Base-by-base conservation (phyloP, 2,888 invertebrate species). In the Ptychoptera contaminata region DNA sequence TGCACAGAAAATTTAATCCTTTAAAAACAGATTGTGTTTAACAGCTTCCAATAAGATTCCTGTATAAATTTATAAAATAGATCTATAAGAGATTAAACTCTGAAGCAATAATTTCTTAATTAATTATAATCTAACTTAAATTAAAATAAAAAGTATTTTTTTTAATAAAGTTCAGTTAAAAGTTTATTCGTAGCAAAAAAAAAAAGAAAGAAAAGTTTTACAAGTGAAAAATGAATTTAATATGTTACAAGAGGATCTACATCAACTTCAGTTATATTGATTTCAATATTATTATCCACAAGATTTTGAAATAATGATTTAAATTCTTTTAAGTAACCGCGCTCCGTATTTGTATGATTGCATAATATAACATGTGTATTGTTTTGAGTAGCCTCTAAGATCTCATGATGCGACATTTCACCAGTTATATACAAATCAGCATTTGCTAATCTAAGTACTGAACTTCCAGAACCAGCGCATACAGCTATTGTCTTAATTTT, bases 371-470 rank as follows among this genome's bases (percentile, higher is more conserved):
- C 91, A 46, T 78, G 76, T 12, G 74, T 74, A 29, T 83, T 82
- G 44, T 72, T 76, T 54, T 90, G 87, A 16, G 79, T 73, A 1
- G 87, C 90, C 56, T 94, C 88, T 32, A 96, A 70, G 1, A 93
- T 67, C 51, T 94, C 92, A 58, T 96, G 96, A 63, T 96, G 96
- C 1, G 85, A 75, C 92, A 96, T 93, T 71, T 96, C 96, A 8
- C 77, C 86, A 12, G 93, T 93, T 32, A 96, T 61, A 56, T 82
- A 86, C 11, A 96, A 67, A 66, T 92, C 88, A 2, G 83, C 87
- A 14, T 61, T 47, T 1, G 78, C 69, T 11, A 75, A 77, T 50
- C 76, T 76, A 15, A 96, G 65, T 2, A 94, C 73, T 0, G 85
- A 80, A 7, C 72, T 69, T 0, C 94, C 94, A 0, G 93, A 86